A percentile compares a stretch with the other conserved stretches of the same genome.
phyloP scores from a whole-genome alignment of 2,888 invertebrate species.

The Stramonita haemastoma region DNA sequence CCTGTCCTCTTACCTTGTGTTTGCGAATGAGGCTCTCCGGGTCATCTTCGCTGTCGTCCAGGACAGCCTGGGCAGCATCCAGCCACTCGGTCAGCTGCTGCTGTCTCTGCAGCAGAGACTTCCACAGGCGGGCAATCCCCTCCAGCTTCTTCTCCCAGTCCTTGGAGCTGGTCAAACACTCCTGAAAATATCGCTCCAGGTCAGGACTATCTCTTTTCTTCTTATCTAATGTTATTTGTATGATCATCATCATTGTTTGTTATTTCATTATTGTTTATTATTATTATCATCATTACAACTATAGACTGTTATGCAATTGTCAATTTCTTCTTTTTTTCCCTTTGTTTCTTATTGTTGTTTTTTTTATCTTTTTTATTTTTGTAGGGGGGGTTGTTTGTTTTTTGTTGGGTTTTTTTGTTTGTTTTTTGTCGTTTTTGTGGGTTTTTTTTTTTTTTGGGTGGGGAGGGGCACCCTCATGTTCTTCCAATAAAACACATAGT shows the following conservation, averaged over 20 bases:
- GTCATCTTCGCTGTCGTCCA: conserved; percentile 80
- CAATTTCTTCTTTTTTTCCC: too few species aligned
- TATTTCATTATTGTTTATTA: too few species aligned
- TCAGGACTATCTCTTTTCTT: not conserved
- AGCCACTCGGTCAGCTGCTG: conserved; percentile 91
- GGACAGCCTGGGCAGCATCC: conserved; percentile 88
- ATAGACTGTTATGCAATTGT: too few species aligned
- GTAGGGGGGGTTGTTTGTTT: too few species aligned
- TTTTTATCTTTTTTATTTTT: too few species aligned
- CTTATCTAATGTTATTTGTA: not conserved
- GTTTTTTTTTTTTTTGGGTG: too few species aligned
- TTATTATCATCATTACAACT: not conserved
- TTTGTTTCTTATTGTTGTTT: too few species aligned
- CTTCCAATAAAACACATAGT: too few species aligned
- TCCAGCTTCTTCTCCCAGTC: conserved; percentile 83
- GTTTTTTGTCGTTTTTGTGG: too few species aligned
- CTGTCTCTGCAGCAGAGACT: conserved; percentile 88
- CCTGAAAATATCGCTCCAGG: conserved; percentile 8
- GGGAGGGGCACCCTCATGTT: too few species aligned
- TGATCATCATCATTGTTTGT: not conserved
- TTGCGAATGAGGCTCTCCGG: conserved; percentile 68
- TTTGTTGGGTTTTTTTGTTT: too few species aligned
- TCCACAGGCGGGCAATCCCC: conserved; percentile 89
- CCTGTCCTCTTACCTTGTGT: conserved; percentile 70
- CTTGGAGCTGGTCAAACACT: conserved; percentile 74